A percentile compares a stretch with the other conserved stretches of the same genome.
Conservation (phyloP, 2,888 invertebrate genomes). For the Ectemnius cavifrons region DNA sequence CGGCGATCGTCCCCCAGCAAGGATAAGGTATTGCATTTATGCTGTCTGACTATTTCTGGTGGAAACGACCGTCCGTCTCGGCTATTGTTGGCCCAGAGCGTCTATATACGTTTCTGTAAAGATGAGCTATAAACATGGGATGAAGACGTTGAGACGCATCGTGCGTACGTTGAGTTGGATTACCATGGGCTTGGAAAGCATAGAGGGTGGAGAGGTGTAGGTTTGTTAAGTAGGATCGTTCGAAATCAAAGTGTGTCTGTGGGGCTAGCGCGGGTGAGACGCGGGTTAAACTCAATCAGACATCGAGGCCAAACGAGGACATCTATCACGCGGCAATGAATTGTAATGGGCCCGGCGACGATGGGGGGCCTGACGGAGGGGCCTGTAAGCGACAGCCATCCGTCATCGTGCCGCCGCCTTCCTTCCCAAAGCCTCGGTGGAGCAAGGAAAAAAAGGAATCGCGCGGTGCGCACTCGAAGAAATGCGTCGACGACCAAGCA, state of each 20-base stretch:
- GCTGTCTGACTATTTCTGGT: neutral
- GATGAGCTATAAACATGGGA: slow-evolving; percentile 2
- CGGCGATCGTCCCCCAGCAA: neutral
- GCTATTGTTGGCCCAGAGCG: slow-evolving; percentile 7
- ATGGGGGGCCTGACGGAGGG: slow-evolving; percentile 61
- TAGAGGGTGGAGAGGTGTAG: too few relatives aligned
- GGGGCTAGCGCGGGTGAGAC: slow-evolving; percentile 24
- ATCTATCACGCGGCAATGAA: slow-evolving; percentile 72
- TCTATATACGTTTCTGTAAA: neutral
- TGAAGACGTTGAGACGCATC: slow-evolving; percentile 4
- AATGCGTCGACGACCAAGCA: slow-evolving; percentile 3
- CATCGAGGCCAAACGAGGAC: slow-evolving; percentile 70
- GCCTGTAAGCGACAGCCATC: slow-evolving; percentile 68
- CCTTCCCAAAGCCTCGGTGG: slow-evolving; percentile 13
- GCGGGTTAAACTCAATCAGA: slow-evolving; percentile 67
- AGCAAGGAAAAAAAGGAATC: slow-evolving; percentile 18
- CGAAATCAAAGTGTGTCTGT: slow-evolving; percentile 47
- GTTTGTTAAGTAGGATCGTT: slow-evolving; percentile 43
- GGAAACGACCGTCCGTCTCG: neutral
- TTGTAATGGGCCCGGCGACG: slow-evolving; percentile 65
- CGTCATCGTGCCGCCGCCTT: slow-evolving; percentile 64
- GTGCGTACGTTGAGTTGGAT: too few relatives aligned
- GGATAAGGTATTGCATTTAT: neutral
- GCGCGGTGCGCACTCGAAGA: neutral
- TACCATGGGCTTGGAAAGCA: too few relatives aligned